Conservation (phyloP, 2,113 vertebrate genomes). For the Embiotoca jacksoni region DNA sequence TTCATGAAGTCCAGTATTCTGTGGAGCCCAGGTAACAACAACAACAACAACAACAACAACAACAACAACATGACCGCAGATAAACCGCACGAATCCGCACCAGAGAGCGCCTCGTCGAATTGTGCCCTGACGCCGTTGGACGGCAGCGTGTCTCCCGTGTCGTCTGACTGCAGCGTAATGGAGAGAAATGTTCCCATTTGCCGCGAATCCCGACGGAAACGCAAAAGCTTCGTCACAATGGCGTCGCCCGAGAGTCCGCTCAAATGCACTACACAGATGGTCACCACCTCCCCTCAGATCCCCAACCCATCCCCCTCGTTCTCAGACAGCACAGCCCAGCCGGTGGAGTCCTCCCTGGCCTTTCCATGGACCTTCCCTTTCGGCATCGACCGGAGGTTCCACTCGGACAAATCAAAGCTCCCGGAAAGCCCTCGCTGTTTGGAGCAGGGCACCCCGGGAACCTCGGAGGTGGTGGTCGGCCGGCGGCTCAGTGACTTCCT, state of each 20-base stretch:
- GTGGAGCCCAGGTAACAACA: slow-evolving; percentile 87
- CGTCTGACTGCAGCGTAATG: slow-evolving; percentile 96
- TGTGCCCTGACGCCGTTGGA: slow-evolving; percentile 92
- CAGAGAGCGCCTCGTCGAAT: slow-evolving; percentile 88
- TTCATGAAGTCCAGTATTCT: slow-evolving; percentile 99
- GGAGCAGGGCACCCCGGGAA: slow-evolving; percentile 87
- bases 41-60: slow-evolving; percentile 57
- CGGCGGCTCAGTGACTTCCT: slow-evolving; percentile 92
- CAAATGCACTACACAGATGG: slow-evolving; percentile 92
- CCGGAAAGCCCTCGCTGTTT: slow-evolving; percentile 91
- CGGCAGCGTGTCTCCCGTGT: slow-evolving; percentile 95
- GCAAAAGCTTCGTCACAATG: slow-evolving; percentile 94
- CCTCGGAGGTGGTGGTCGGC: slow-evolving; percentile 84
- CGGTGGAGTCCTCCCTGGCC: slow-evolving; percentile 94
- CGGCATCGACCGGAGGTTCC: slow-evolving; percentile 93
- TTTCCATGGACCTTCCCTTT: slow-evolving; percentile 99
- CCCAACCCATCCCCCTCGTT: slow-evolving; percentile 93
- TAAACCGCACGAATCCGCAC: slow-evolving; percentile 89
- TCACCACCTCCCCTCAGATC: slow-evolving; percentile 93
- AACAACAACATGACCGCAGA: slow-evolving; percentile 85
- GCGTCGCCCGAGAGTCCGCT: slow-evolving; percentile 93
- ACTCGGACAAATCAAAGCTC: slow-evolving; percentile 94
- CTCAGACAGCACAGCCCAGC: slow-evolving; percentile 90
- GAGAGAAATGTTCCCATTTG: slow-evolving; percentile 94
- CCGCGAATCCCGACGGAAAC: slow-evolving; percentile 94